phyloP scores from a whole-genome alignment of 2,797 vertebrate species.

The Gobio occitaniae region DNA sequence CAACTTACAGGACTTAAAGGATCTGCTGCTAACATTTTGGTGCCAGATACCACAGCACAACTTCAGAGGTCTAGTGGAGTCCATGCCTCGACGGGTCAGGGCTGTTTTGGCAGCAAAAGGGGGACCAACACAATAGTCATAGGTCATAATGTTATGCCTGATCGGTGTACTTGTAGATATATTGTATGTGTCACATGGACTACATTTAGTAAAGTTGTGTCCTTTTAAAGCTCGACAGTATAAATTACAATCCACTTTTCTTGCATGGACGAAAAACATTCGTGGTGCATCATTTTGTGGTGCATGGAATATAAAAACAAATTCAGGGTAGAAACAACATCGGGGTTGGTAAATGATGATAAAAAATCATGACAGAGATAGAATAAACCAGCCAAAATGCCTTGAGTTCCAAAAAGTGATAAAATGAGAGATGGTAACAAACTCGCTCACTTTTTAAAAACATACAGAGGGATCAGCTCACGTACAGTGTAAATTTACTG shows the following conservation, averaged over 20 bases:
- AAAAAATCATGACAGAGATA: conserved; percentile 5
- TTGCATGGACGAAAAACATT: not conserved
- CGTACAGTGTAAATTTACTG: not conserved
- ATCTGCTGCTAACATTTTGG: no score
- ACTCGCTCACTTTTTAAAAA: not conserved
- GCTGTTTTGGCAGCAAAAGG: no score
- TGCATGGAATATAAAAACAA: not conserved
- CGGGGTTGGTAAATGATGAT: not conserved
- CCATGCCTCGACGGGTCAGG: no score
- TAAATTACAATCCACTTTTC: not conserved
- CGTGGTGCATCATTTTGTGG: not conserved
- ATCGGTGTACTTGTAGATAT: not conserved
- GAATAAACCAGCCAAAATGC: not conserved
- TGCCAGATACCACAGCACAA: no score
- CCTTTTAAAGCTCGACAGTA: not conserved
- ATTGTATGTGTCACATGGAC: not conserved
- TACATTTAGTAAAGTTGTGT: not conserved
- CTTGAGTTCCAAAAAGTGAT: not conserved
- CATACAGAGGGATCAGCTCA: not conserved
- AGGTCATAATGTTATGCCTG: no score
- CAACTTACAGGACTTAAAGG: no score
- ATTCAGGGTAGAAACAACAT: not conserved
- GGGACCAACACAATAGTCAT: no score
- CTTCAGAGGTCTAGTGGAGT: no score
- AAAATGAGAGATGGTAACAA: not conserved